phyloP scores from a whole-genome alignment of 2,888 invertebrate species.

The Dascillus cervinus region DNA sequence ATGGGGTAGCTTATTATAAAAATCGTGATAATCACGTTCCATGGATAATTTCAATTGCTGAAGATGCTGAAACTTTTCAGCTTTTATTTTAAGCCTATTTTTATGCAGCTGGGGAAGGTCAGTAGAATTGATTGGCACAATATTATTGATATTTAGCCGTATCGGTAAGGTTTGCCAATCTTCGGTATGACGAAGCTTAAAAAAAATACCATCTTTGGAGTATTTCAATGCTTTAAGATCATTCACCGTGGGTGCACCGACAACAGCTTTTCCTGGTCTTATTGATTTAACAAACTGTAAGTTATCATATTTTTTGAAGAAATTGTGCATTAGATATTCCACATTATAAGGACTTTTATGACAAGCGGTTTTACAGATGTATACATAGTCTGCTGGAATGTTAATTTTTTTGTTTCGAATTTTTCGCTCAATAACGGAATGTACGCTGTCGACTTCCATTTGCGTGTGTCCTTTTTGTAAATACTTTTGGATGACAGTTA shows the following conservation, averaged over 20 bases:
- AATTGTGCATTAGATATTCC: slow-evolving; percentile 10
- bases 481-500: slow-evolving; percentile 24
- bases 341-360: slow-evolving; percentile 16
- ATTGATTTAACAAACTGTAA: no score
- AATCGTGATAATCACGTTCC: no score
- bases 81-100: slow-evolving; percentile 6
- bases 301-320: slow-evolving; percentile 14
- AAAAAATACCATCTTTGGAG: slow-evolving; percentile 14
- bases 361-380: slow-evolving; percentile 17
- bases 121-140: no score
- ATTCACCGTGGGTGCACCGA: no score
- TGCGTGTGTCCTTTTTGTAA: slow-evolving; percentile 27
- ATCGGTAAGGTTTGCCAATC: slow-evolving; percentile 12
- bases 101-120: slow-evolving; percentile 3
- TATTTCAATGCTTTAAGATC: no score
- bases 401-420: slow-evolving; percentile 14
- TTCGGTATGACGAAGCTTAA: slow-evolving; percentile 11
- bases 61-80: slow-evolving; percentile 17
- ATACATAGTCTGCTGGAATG: slow-evolving; percentile 18
- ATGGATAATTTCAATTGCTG: slow-evolving; percentile 18
- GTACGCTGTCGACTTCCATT: slow-evolving; percentile 27
- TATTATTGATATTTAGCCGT: slow-evolving; percentile 2
- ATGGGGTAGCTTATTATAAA: no score
- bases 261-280: no score
- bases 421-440: slow-evolving; percentile 21